Conservation (phyloP, 2,888 invertebrate genomes). For the Lottia gigantea region DNA sequence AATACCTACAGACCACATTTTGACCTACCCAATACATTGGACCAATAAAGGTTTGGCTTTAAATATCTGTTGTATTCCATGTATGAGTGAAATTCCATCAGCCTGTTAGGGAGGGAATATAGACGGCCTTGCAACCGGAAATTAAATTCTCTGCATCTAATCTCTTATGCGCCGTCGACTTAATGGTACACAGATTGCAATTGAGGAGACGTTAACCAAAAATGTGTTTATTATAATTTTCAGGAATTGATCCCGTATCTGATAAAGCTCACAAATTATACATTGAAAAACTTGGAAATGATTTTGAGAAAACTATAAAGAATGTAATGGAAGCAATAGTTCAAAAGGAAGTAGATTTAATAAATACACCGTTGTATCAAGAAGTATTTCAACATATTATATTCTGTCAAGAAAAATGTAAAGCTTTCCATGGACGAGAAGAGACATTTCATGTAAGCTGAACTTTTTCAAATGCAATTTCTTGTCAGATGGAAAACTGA, state of each 20-base stretch:
- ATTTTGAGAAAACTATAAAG: constrained; percentile 78
- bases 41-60: constrained; percentile 14
- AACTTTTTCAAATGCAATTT: not conserved
- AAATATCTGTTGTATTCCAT: no score
- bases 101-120: no score
- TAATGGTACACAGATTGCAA: no score
- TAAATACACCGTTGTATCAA: constrained; percentile 74
- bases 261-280: constrained; percentile 75
- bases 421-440: constrained; percentile 79
- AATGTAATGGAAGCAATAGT: constrained; percentile 73
- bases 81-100: no score
- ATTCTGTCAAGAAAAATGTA: constrained; percentile 79
- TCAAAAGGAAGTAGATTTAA: constrained; percentile 67
- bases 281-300: constrained; percentile 75
- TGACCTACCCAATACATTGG: constrained; percentile 17
- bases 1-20: constrained; percentile 12
- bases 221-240: not conserved
- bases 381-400: constrained; percentile 80
- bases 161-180: no score
- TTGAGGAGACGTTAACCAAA: no score
- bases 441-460: constrained; percentile 73
- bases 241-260: constrained; percentile 70
- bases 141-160: no score
- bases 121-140: no score
- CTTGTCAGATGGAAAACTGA: no score